Evolutionary conservation across 2,888 invertebrate species (phyloP).

Genomic region (Bombylius discolor): DNA sequence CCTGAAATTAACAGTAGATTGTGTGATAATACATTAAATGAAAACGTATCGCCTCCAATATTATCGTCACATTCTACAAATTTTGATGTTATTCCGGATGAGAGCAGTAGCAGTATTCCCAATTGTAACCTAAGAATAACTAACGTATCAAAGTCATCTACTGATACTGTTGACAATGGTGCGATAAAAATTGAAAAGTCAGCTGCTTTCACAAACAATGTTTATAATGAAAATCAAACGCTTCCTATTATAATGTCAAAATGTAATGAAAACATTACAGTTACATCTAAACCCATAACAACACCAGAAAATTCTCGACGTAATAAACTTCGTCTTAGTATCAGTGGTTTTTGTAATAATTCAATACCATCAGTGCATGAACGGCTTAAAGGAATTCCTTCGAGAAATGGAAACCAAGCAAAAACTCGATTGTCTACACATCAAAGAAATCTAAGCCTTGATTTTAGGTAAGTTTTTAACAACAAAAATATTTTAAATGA

Average conservation of each 20-base stretch:
- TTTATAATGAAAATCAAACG: constrained; percentile 7
- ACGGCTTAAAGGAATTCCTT: constrained; percentile 22
- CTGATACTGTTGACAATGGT: background rate
- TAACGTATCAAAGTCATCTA: background rate
- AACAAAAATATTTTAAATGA: too few relatives aligned
- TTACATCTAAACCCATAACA: constrained; percentile 26
- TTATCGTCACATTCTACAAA: background rate
- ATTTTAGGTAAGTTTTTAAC: constrained; percentile 63
- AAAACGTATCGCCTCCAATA: background rate
- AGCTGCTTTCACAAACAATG: background rate
- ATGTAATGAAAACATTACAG: constrained; percentile 4
- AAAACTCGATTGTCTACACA: constrained; percentile 42
- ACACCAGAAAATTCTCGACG: constrained; percentile 33
- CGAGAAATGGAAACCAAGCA: constrained; percentile 17
- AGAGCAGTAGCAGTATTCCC: background rate
- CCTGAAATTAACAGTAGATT: constrained; percentile 1
- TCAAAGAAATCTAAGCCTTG: constrained; percentile 79
- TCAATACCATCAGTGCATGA: constrained; percentile 37
- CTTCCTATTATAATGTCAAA: constrained; percentile 9
- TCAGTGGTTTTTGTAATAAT: constrained; percentile 30
- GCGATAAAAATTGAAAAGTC: background rate
- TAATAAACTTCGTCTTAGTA: constrained; percentile 32
- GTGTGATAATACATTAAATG: background rate
- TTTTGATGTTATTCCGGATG: background rate
- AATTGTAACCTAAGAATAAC: background rate